Evolutionary conservation across 2,888 invertebrate genomes (phyloP).

Genomic region (Idaea aversata): DNA sequence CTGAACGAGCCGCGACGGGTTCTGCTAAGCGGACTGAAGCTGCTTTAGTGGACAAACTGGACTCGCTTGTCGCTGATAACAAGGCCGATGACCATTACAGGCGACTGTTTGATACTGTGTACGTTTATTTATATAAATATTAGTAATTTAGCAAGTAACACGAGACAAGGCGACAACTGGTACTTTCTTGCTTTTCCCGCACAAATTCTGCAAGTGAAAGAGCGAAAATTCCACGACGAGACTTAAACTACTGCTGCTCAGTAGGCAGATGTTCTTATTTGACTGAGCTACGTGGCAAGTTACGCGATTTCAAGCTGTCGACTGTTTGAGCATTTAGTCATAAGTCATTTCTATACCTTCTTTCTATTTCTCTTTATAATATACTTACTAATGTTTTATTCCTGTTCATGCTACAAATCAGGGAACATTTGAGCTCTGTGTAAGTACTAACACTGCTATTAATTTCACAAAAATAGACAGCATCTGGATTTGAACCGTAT

Average conservation of each 20-base stretch:
- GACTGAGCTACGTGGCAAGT: too few species aligned
- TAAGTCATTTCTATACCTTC: neutral
- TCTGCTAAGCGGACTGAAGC: constrained; percentile 95
- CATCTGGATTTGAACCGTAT: neutral
- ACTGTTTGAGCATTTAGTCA: neutral
- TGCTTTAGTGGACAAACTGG: constrained; percentile 95
- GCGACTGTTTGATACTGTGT: constrained; percentile 97
- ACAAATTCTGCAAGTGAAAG: too few species aligned
- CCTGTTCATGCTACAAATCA: constrained; percentile 67
- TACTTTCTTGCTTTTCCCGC: too few species aligned
- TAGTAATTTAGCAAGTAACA: neutral
- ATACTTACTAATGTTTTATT: constrained; percentile 19
- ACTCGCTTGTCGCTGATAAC: constrained; percentile 94
- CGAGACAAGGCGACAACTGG: too few species aligned
- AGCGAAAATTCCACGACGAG: too few species aligned
- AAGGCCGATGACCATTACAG: constrained; percentile 97
- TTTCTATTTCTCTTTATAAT: neutral
- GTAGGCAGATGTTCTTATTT: too few species aligned
- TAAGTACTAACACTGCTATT: constrained; percentile 81
- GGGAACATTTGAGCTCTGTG: constrained; percentile 96
- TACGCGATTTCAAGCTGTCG: neutral
- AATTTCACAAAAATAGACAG: too few species aligned
- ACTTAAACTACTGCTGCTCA: too few species aligned
- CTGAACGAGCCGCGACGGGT: constrained; percentile 90
- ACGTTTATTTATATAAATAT: constrained; percentile 80